Base-by-base conservation (phyloP, 1,140 invertebrate genomes). In the Drosophila lacteicornis region DNA sequence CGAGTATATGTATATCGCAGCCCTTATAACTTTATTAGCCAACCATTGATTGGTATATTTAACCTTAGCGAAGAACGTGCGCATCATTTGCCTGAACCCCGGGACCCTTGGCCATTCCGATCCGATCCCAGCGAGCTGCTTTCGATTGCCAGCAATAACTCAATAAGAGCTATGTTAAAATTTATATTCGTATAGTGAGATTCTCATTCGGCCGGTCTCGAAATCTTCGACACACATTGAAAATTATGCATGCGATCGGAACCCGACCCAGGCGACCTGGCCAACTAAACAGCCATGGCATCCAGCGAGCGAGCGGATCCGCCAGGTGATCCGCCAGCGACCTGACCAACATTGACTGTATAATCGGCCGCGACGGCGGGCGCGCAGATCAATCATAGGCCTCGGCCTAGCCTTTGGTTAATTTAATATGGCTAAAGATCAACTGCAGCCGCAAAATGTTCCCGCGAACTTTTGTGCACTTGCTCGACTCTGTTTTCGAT, bases 361-460 rank as follows among this genome's bases (percentile, higher is more conserved):
- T 87, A 87, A 87, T 86, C 84, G 83, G 57, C 60, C 77, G 75
- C 40, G 74, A 81, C 81, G 78, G 75, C 62, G 56, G 67, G 62
- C 69, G 79, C 81, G 79, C 81, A 82, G 85, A 91, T 90, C 85
- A 90, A 90, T 90, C 85, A 90, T 85, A 87, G 78, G 79, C 57
- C 75, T 57, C 53, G 51, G 56, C 75, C 77, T 68, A 79, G 79
- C 67, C 75, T 78, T 90, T 90, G 85, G 85, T 82, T 90, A 90
- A 90, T 90, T 90, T 90, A 90, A 90, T 90, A 91, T 90, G 85
- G 86, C 86, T 81, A 90, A 90, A 90, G 82, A 90, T 85, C 86
- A 90, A 82, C 77, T 80, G 77, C 80, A 82, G 62, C 70, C 67
- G 75, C 66, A 79, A 88, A 86, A 86, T 80, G 66, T 88, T 88